phyloP scores from a whole-genome alignment of 2,888 invertebrate genomes.

The Deilephila elpenor region DNA sequence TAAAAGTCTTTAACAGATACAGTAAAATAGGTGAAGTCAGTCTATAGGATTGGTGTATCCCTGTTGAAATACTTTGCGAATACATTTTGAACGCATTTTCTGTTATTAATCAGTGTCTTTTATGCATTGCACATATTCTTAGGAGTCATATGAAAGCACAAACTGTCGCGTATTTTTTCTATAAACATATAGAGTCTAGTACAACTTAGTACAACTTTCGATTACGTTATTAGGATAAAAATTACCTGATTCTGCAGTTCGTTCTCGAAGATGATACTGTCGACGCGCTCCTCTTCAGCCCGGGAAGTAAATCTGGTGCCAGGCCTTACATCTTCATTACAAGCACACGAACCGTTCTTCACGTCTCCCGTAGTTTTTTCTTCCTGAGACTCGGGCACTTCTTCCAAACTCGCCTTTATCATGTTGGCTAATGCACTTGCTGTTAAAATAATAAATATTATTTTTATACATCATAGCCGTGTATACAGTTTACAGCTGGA shows the following conservation, averaged over 20 bases:
- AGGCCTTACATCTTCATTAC: constrained; percentile 55
- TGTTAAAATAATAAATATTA: constrained; percentile 41
- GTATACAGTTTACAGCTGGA: neutral
- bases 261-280: constrained; percentile 90
- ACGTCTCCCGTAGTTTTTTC: constrained; percentile 71
- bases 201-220: too few species aligned
- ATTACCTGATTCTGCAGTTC: constrained; percentile 90
- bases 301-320: constrained; percentile 64
- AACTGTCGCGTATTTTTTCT: too few species aligned
- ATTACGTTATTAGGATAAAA: neutral
- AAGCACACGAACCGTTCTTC: constrained; percentile 65
- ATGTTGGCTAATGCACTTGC: constrained; percentile 70
- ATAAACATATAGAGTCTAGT: too few species aligned
- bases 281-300: constrained; percentile 82
- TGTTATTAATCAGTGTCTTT: too few species aligned
- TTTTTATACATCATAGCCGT: neutral
- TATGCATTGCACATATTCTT: too few species aligned
- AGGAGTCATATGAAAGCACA: too few species aligned
- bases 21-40: too few species aligned
- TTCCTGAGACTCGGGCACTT: constrained; percentile 56
- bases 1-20: too few species aligned
- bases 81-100: too few species aligned
- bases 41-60: too few species aligned
- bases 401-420: constrained; percentile 64
- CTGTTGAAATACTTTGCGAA: too few species aligned